These are phyloP conservation scores for Siniperca scherzeri DNA, from an alignment of 2,797 vertebrate genomes.

Conservation along the genomic window DNA sequence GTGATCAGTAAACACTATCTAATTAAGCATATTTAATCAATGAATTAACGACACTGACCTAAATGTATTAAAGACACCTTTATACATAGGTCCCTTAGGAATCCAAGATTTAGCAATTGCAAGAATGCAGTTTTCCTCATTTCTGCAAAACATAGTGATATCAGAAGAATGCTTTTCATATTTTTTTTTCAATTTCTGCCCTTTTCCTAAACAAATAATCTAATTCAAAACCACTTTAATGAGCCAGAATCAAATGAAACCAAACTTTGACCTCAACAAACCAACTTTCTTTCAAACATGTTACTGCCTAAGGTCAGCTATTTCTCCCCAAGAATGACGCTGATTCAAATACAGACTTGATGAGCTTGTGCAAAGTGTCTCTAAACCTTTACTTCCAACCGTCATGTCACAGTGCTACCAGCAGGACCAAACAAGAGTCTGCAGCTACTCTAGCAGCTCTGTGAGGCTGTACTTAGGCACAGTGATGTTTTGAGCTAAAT, in stretches of 20 bases:
- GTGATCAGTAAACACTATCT: background rate
- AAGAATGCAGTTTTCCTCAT: background rate
- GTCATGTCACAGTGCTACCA: background rate
- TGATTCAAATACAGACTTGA: background rate
- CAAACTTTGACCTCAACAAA: background rate
- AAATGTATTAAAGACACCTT: background rate
- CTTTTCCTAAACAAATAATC: background rate
- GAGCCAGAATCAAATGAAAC: background rate
- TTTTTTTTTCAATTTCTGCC: background rate
- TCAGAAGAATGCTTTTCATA: background rate
- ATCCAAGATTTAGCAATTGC: background rate
- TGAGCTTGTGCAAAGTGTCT: background rate
- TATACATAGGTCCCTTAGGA: background rate
- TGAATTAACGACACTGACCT: background rate
- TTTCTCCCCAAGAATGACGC: background rate
- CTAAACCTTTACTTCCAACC: background rate
- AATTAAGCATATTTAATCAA: background rate
- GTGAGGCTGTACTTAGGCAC: no score
- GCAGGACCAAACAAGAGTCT: background rate
- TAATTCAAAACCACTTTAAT: background rate
- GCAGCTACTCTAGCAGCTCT: background rate
- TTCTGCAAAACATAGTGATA: background rate
- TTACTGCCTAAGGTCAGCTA: background rate
- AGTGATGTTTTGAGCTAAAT: background rate
- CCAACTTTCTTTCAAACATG: background rate